Evolutionary conservation across 1,140 invertebrate genomes (phyloP).

Genomic region (Dufourea novaeangliae): DNA sequence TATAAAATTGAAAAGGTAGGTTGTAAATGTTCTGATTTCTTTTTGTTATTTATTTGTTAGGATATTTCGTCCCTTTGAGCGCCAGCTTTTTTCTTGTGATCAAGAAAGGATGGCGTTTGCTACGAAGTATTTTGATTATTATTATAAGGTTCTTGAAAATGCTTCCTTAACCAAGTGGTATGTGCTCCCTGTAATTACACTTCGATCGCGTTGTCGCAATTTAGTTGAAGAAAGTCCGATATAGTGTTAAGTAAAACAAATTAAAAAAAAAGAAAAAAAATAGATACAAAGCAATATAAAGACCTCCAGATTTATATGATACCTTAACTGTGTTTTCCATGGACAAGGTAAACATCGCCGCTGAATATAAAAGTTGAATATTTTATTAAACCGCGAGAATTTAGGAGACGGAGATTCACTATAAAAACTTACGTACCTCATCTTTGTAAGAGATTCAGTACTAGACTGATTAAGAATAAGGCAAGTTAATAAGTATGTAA

Average conservation of each 20-base stretch:
- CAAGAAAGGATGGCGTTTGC: not conserved
- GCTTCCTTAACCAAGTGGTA: conserved; percentile 12
- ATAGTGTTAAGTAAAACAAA: not conserved
- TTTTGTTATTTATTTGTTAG: conserved; percentile 34
- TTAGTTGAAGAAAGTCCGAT: not conserved
- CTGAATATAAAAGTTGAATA: conserved; percentile 29
- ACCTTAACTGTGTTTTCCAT: conserved; percentile 17
- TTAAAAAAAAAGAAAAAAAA: conserved; percentile 13
- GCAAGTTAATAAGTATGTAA: conserved; percentile 26
- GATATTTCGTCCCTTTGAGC: conserved; percentile 3
- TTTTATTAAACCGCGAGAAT: conserved; percentile 43
- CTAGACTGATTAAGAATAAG: conserved; percentile 62
- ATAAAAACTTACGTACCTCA: conserved; percentile 48
- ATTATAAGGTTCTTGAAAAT: conserved; percentile 21
- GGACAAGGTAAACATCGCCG: not conserved
- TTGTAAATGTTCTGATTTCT: conserved; percentile 8
- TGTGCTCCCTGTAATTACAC: not conserved
- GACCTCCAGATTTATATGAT: conserved; percentile 8
- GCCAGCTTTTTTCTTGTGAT: conserved; percentile 3
- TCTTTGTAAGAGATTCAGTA: conserved; percentile 43
- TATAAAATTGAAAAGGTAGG: conserved; percentile 24
- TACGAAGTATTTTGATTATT: conserved; percentile 24
- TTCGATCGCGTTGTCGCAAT: not conserved
- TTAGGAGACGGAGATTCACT: conserved; percentile 31
- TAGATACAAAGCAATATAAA: conserved; percentile 27